Evolutionary conservation across 2,888 invertebrate species (phyloP), one percentile per base, ranked within the genome.

Genomic region (Macaria liturata): DNA sequence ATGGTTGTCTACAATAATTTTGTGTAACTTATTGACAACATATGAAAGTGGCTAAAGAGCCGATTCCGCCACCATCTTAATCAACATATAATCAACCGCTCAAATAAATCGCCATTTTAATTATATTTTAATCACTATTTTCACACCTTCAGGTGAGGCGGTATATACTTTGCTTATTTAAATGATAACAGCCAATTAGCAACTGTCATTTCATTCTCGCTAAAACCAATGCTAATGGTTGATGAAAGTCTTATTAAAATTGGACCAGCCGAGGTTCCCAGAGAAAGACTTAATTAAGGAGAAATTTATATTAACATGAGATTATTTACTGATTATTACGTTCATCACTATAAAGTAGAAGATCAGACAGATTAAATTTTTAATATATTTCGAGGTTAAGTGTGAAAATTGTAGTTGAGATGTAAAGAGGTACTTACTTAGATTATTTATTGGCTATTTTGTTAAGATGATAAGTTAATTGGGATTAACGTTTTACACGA

Each of bases 181-280:
- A 44, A 32, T 8, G 30, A 43, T 43, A 42, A 47, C 30, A 20
- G 32, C 42, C 47, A 49, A 49, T 49, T 49, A 49, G 9, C 9
- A 45, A 31, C 45, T 49, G 49, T 44, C 49, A 32, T 43, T 7
- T 42, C 46, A 46, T 4, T 20, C 31, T 6, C 20, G 34, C 48
- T 43, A 31, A 42, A 42, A 49, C 48, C 48, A 54, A 43, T 54
- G 9, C 8, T 45, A 30, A 48, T 37, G 32, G 9, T 20, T 30
- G 31, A 42, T 44, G 9, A 44, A 48, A 49, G 31, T 37, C 45
- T 49, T 49, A 49, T 55, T 45, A 55, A 48, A 55, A 55, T n/a
- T 45, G 20, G 39, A 39, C 30, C 45, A 40, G 55, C 20, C 31
- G 44, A 48, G 49, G 20, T 46, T 46, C 45, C 34, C 39, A 49